Evolutionary conservation across 2,888 invertebrate genomes (phyloP), one percentile per base, ranked within the genome.

Genomic region (Hyles lineata): DNA sequence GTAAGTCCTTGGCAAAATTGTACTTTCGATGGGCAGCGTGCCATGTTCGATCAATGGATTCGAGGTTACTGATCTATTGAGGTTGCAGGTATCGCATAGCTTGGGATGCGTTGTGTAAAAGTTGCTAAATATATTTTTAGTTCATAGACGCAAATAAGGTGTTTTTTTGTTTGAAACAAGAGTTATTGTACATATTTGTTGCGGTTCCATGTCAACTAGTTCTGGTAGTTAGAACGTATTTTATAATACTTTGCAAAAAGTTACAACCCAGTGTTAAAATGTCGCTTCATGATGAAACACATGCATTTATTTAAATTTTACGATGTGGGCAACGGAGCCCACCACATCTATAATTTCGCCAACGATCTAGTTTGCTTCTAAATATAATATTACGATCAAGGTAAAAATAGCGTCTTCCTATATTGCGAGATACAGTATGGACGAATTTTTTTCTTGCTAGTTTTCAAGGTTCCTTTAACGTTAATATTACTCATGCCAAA

Each of bases 1-100:
- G 83, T 86, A 83, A 84, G 81, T 82, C 80, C 74, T 69, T 72
- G 58, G 72, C 73, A 74, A 74, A 77, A 73, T 55, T 74, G 72
- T 73, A 73, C 73, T 75, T 74, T 77, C 72, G 74, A 78, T 78
- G 71, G 77, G 74, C 75, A 72, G 72, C 8, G 69, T 70, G 70
- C 61, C 70, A 71, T 72, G 74, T 75, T 74, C 59, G 72, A 73
- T 73, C 72, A 75, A 72, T 62, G 62, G 23, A 35, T 63, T 67
- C 35, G 58, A 67, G 58, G 55, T 50, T 73, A 35, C 50, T 52
- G 62, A 62, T 70, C 69, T 63, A 73, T 55, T 67, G 55, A 71
- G 62, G 29, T 29, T 35, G 35, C 67, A 59, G 67, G 19, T 63
- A 25, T 67, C 9, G 19, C 32, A 61, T 8, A 55, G 21, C 60